Evolutionary conservation across 2,888 invertebrate species (phyloP).

Genomic region (Drosophila lacicola): DNA sequence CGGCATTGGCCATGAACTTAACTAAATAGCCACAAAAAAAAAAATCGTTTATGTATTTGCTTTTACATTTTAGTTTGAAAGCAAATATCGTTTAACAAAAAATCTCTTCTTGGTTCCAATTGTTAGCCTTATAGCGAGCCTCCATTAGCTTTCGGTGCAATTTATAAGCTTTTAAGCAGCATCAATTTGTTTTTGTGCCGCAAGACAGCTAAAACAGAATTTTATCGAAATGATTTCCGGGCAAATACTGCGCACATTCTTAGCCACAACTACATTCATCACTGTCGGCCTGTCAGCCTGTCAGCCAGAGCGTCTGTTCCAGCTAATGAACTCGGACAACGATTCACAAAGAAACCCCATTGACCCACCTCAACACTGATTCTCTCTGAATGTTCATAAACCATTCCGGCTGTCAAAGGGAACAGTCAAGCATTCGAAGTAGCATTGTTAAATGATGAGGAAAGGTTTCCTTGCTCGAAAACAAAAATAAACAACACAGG

Average conservation of each 20-base stretch:
- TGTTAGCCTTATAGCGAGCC: conserved; percentile 10
- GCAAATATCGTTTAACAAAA: neutral
- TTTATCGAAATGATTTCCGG: conserved; percentile 10
- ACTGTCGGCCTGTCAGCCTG: conserved; percentile 39
- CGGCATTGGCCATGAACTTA: conserved; percentile 65
- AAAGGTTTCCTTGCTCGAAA: neutral
- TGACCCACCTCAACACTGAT: conserved; percentile 32
- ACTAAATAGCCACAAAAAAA: conserved; percentile 21
- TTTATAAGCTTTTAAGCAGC: conserved; percentile 39
- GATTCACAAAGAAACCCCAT: conserved; percentile 12
- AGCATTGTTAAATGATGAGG: neutral
- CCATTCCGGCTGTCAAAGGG: conserved; percentile 9
- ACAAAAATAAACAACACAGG: no score
- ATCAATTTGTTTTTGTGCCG: conserved; percentile 21
- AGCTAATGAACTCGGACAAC: conserved; percentile 50
- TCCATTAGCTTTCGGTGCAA: conserved; percentile 21
- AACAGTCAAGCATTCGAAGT: neutral
- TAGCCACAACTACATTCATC: conserved; percentile 39
- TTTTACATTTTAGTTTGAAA: neutral
- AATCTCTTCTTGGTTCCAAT: neutral
- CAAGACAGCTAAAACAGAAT: conserved; percentile 5
- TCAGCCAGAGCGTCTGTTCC: conserved; percentile 27
- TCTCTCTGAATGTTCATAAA: conserved; percentile 4
- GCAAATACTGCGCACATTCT: conserved; percentile 29
- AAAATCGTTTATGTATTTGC: conserved; percentile 18